Conservation (phyloP, 1,140 invertebrate genomes). For the Melanaphis sacchari region DNA sequence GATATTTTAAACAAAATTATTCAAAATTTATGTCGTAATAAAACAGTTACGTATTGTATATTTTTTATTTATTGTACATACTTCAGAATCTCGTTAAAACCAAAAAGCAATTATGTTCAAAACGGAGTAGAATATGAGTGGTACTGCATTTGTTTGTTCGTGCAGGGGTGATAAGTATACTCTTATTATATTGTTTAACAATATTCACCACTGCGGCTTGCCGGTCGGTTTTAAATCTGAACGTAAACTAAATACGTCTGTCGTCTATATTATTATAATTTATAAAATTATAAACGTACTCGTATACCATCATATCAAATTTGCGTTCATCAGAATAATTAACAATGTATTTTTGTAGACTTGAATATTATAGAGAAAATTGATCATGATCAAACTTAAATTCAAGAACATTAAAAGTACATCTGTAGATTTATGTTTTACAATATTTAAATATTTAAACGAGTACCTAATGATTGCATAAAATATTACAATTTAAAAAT, state of each 20-base stretch:
- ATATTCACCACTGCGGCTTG: too few relatives aligned
- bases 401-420: background rate
- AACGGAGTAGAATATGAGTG: background rate
- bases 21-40: background rate
- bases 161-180: background rate
- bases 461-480: background rate
- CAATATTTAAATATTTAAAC: background rate
- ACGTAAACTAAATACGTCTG: background rate
- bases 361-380: background rate
- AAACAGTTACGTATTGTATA: background rate
- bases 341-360: too few relatives aligned
- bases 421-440: background rate
- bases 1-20: background rate
- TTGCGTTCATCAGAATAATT: background rate
- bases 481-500: background rate
- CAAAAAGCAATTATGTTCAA: background rate
- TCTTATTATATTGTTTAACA: background rate
- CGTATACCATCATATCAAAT: background rate
- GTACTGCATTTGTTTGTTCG: background rate
- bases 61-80: too few relatives aligned
- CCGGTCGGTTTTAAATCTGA: background rate
- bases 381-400: background rate
- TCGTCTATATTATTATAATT: background rate
- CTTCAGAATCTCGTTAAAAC: background rate
- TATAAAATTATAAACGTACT: background rate